phyloP scores from a whole-genome alignment of 2,113 vertebrate species.

The Bungarus multicinctus region DNA sequence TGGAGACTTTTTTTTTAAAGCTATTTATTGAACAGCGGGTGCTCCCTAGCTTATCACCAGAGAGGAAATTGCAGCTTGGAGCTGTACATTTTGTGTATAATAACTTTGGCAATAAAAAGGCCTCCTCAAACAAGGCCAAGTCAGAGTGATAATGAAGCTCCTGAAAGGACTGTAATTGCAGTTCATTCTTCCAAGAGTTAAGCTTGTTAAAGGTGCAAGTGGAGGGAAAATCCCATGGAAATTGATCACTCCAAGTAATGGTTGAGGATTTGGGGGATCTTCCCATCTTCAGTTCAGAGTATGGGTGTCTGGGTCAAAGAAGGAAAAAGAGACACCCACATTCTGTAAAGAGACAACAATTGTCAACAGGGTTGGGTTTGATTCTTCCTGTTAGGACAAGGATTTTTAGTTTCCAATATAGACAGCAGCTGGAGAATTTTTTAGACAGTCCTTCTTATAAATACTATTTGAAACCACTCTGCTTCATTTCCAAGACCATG shows the following conservation, averaged over 20 bases:
- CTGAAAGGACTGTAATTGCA: conserved; percentile 54
- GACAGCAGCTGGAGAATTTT: neutral
- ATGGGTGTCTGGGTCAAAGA: neutral
- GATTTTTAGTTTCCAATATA: neutral
- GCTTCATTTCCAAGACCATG: neutral
- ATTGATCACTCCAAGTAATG: neutral
- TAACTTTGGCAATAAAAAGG: conserved; percentile 71
- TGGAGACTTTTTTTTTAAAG: conserved; percentile 26
- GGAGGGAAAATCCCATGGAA: neutral
- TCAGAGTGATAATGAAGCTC: conserved; percentile 69
- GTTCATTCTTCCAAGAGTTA: conserved; percentile 49
- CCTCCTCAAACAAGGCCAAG: conserved; percentile 66
- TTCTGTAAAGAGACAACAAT: neutral
- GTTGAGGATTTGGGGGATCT: neutral
- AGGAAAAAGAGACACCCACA: neutral
- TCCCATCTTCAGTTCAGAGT: neutral
- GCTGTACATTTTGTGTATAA: conserved; percentile 68
- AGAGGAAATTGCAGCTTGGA: conserved; percentile 71
- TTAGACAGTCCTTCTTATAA: neutral
- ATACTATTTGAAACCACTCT: neutral
- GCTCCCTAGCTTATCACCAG: conserved; percentile 65
- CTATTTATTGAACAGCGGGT: conserved; percentile 65
- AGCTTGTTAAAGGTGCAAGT: conserved; percentile 18
- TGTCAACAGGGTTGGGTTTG: neutral
- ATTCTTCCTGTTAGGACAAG: neutral